Percentiles rank a stretch among this genome's conserved stretches.
phyloP scores from a whole-genome alignment of 2,797 vertebrate species.

The Phoxinus dragarum region DNA sequence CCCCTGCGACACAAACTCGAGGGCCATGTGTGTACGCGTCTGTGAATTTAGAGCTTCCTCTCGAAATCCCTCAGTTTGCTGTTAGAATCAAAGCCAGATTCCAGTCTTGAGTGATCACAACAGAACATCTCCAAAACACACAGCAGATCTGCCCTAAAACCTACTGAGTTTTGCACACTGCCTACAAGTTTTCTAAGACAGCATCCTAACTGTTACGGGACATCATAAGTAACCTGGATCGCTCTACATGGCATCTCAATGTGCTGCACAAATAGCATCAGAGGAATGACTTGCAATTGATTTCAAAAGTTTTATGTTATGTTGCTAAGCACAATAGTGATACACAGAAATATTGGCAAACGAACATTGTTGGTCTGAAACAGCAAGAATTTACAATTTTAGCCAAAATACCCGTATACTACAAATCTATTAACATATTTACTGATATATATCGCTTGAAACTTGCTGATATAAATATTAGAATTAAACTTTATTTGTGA shows the following conservation, averaged over 20 bases:
- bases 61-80: slow-evolving; percentile 46
- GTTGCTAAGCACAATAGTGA: background rate
- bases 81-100: slow-evolving; percentile 46
- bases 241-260: background rate
- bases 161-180: background rate
- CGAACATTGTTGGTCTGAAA: background rate
- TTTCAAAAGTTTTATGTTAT: background rate
- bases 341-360: background rate
- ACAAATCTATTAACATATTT: too few species aligned
- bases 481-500: too few species aligned
- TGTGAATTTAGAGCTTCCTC: slow-evolving; percentile 39
- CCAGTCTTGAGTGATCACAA: slow-evolving; percentile 6
- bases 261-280: background rate
- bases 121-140: slow-evolving; percentile 26
- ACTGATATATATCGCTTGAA: too few species aligned
- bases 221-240: background rate
- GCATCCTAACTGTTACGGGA: background rate
- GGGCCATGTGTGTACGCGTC: slow-evolving; percentile 13
- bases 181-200: background rate
- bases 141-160: background rate
- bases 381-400: background rate
- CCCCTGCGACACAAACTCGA: slow-evolving; percentile 26
- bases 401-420: too few species aligned
- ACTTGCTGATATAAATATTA: too few species aligned
- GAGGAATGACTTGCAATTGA: background rate